Evolutionary conservation across 92 coral and sea anemone genomes (phyloP), one percentile per base, ranked within the genome.

Genomic region (Heteractis magnifica): DNA sequence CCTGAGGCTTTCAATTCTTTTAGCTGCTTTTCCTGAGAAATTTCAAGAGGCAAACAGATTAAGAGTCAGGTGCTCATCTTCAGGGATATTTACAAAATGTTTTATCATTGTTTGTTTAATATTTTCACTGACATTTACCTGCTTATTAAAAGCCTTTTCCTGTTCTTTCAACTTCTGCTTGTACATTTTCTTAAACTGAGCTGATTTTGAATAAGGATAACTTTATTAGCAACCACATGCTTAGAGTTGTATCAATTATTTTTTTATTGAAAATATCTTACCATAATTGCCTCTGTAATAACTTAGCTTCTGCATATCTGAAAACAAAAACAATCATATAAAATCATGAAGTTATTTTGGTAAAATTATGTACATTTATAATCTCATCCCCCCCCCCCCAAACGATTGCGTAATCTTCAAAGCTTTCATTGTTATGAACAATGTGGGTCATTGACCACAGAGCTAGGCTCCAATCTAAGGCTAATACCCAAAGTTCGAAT

Each of bases 231-330:
- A 49, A 20, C 3, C 5, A 51, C 10, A 14, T 13, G 1, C 20
- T 11, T 34, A 20, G 8, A 9, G 20, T 18, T 4, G n/a, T 16
- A 20, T 6, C 26, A 52, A 52, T 15, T n/a, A 20, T 55, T 5
- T 10, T 81, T 20, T 49, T 62, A 71, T 6, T 41, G 56, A 7
- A n/a, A 9, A 59, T 56, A 6, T 79, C 79, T 51, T 81, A 94
- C 98, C 98, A 87, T 96, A 96, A 83, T 96, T 96, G 49, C 99
- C 99, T 94, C 98, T 89, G 89, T 96, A 96, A 76, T 96, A 94
- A 70, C 78, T 85, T 23, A 96, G 92, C 81, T 96, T 96, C 64
- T 94, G 98, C 74, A 88, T 90, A 85, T 96, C 99, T 96, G 88
- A 49, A 92, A 82, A 13, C 16, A 76, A 79, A 21, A 58, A 2